Conservation (phyloP, 1,140 invertebrate genomes). For the Zaprionus inermis region DNA sequence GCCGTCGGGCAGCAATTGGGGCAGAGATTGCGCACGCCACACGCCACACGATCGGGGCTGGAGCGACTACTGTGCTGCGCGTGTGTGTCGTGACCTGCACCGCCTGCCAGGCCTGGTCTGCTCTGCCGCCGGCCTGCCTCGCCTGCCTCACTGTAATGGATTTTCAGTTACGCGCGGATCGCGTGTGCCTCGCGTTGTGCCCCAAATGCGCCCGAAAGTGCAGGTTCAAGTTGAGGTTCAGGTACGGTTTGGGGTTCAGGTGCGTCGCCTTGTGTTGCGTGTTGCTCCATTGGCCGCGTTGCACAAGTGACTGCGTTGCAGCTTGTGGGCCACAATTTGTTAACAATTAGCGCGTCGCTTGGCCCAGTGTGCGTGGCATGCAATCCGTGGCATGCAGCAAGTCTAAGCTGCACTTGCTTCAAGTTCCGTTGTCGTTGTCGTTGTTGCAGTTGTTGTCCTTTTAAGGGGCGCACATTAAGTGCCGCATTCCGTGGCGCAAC, state of each 20-base stretch:
- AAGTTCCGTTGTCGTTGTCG: slow-evolving; percentile 2
- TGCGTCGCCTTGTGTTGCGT: slow-evolving; percentile 40
- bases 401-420: slow-evolving; percentile 65
- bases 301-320: slow-evolving; percentile 9
- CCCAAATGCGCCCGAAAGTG: slow-evolving; percentile 13
- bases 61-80: slow-evolving; percentile 37
- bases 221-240: slow-evolving; percentile 2
- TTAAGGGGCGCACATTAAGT: slow-evolving; percentile 61
- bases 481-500: slow-evolving; percentile 57
- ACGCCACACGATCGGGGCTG: not conserved
- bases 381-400: slow-evolving; percentile 5
- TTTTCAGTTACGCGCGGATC: slow-evolving; percentile 72
- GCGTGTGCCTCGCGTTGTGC: slow-evolving; percentile 48
- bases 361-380: slow-evolving; percentile 5
- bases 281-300: slow-evolving; percentile 19
- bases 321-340: slow-evolving; percentile 69
- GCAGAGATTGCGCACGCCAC: slow-evolving; percentile 19
- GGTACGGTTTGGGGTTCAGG: slow-evolving; percentile 1
- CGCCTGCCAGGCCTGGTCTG: not conserved
- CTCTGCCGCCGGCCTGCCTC: not conserved
- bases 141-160: slow-evolving; percentile 55
- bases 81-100: slow-evolving; percentile 50
- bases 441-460: slow-evolving; percentile 39
- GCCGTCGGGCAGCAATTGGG: slow-evolving; percentile 24
- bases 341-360: slow-evolving; percentile 71